phyloP scores from a whole-genome alignment of 1,140 invertebrate genomes.

The Nasonia giraulti region DNA sequence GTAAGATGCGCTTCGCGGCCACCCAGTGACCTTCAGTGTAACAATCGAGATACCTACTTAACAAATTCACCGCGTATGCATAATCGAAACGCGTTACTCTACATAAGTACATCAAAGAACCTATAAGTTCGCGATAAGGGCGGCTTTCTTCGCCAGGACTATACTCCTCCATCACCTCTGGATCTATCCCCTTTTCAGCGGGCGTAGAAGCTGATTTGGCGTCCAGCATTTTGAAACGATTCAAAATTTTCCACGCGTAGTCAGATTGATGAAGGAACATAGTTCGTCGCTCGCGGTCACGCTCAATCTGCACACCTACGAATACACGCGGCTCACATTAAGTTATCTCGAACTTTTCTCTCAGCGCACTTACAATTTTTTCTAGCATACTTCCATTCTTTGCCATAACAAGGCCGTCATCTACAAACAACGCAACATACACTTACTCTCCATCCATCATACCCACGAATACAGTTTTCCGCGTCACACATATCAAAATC shows the following conservation, averaged over 20 bases:
- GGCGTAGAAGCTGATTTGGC: conserved; percentile 55
- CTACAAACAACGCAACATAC: conserved; percentile 1
- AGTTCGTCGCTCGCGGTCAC: neutral
- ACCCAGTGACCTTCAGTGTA: conserved; percentile 62
- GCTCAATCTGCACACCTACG: conserved; percentile 14
- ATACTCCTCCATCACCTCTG: neutral
- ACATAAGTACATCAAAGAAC: conserved; percentile 5
- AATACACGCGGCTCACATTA: neutral
- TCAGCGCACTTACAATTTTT: too few relatives aligned
- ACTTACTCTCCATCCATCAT: neutral
- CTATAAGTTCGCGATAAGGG: conserved; percentile 22
- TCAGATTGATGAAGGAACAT: conserved; percentile 50
- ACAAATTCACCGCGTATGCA: conserved; percentile 62
- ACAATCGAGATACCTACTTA: conserved; percentile 59
- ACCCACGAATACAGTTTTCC: conserved; percentile 47
- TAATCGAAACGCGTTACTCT: conserved; percentile 67
- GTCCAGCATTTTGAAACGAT: conserved; percentile 55
- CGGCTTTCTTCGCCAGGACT: conserved; percentile 48
- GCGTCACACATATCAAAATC: conserved; percentile 22
- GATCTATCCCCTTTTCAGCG: conserved; percentile 21
- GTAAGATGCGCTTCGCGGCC: conserved; percentile 64
- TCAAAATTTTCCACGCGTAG: conserved; percentile 51
- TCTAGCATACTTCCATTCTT: neutral
- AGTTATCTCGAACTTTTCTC: too few relatives aligned
- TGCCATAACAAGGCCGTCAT: conserved; percentile 3